Evolutionary conservation across 2,888 invertebrate species (phyloP).

Genomic region (Euzophera pinguis): DNA sequence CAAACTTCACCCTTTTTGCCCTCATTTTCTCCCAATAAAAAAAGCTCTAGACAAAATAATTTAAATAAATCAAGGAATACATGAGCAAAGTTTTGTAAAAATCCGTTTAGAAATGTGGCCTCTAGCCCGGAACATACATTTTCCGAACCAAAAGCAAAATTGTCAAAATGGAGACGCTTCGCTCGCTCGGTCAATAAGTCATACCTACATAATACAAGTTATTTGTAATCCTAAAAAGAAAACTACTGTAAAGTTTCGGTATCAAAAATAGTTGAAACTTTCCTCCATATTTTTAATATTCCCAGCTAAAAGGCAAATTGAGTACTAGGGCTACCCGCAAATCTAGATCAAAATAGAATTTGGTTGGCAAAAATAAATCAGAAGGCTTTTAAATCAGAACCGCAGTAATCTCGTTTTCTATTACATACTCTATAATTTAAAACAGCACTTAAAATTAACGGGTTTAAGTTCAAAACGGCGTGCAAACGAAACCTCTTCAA

Average conservation of each 20-base stretch:
- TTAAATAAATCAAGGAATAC: too few relatives aligned
- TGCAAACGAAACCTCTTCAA: conserved; percentile 20
- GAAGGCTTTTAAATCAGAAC: conserved; percentile 57
- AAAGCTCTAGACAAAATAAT: too few relatives aligned
- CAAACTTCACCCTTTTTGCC: too few relatives aligned
- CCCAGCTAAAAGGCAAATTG: conserved; percentile 2
- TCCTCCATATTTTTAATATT: background rate
- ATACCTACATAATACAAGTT: background rate
- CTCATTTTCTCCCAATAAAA: too few relatives aligned
- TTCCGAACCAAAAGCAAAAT: too few relatives aligned
- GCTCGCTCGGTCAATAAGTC: too few relatives aligned
- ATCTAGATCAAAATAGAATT: conserved; percentile 40
- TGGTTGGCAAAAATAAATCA: conserved; percentile 62
- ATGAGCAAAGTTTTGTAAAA: too few relatives aligned
- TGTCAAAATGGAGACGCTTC: too few relatives aligned
- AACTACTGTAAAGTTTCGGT: too few relatives aligned
- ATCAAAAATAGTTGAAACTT: background rate
- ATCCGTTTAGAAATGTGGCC: too few relatives aligned
- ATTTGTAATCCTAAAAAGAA: background rate
- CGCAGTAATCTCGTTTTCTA: conserved; percentile 48
- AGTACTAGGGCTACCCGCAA: conserved; percentile 19
- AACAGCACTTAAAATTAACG: conserved; percentile 38
- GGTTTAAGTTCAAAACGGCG: conserved; percentile 33
- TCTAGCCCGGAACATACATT: too few relatives aligned
- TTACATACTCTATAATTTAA: conserved; percentile 32